A percentile compares a stretch with the other conserved stretches of the same genome.
These are phyloP conservation scores for Gallirallus australis DNA, from an alignment of 2,797 vertebrate species.

Conservation along the genomic window DNA sequence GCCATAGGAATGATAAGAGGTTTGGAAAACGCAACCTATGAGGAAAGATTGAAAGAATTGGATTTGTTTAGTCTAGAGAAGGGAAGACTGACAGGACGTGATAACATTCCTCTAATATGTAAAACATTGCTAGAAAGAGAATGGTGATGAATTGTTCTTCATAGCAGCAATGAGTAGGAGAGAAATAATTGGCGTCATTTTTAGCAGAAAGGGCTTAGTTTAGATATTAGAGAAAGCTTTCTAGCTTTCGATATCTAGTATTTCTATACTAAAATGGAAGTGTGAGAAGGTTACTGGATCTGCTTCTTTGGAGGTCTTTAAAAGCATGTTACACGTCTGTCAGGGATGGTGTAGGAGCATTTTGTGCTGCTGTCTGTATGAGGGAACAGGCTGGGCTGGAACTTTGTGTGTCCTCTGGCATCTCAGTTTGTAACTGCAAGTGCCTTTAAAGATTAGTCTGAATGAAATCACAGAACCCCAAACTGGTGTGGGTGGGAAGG, in stretches of 20 bases:
- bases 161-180: background rate
- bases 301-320: constrained; percentile 53
- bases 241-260: background rate
- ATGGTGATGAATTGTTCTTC: constrained; percentile 62
- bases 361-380: background rate
- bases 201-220: constrained; percentile 6
- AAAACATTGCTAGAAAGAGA: constrained; percentile 56
- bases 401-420: background rate
- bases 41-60: constrained; percentile 70
- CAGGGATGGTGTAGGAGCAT: background rate
- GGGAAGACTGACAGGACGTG: constrained; percentile 60
- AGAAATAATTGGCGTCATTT: constrained; percentile 34
- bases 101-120: constrained; percentile 59
- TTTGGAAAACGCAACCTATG: constrained; percentile 58
- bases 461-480: background rate
- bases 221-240: constrained; percentile 12
- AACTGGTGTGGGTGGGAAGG: too few relatives aligned
- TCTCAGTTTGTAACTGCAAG: background rate
- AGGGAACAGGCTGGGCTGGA: background rate
- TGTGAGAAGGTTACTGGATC: background rate
- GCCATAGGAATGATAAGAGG: constrained; percentile 66
- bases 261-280: background rate
- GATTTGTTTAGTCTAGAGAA: constrained; percentile 72
- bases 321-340: background rate
- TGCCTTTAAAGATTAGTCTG: background rate